phyloP scores from a whole-genome alignment of 2,113 vertebrate genomes.

The Atrichornis clamosus region DNA sequence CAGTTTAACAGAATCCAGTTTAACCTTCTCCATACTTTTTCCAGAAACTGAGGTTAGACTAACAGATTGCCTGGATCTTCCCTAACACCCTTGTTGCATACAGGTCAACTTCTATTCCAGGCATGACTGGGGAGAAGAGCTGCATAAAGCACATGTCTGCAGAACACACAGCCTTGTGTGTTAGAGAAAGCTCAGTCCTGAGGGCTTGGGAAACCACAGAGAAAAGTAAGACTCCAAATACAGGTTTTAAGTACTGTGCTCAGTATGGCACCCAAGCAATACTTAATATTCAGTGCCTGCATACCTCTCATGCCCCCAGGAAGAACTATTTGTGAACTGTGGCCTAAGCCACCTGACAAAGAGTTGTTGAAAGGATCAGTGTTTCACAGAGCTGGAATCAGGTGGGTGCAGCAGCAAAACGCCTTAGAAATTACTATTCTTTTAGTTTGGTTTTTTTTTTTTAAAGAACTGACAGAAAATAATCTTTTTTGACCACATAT shows the following conservation, averaged over 20 bases:
- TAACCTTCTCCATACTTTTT: not conserved
- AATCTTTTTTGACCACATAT: not conserved
- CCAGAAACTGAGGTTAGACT: not conserved
- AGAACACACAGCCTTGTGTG: not conserved
- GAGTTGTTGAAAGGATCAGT: not conserved
- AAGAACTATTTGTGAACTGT: not conserved
- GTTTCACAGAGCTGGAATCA: not conserved
- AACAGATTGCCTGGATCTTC: not conserved
- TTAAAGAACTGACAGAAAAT: not conserved
- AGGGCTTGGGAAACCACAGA: not conserved
- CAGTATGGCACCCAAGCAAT: not conserved
- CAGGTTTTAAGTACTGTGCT: not conserved
- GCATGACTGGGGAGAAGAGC: not conserved
- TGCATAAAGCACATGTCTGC: not conserved
- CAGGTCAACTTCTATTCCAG: not conserved
- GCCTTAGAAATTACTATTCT: not conserved
- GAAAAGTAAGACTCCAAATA: not conserved
- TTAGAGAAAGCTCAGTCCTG: not conserved
- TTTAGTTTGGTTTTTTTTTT: not conserved
- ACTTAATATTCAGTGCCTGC: not conserved
- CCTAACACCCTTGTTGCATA: not conserved
- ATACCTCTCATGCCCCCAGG: not conserved
- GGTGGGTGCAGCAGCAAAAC: not conserved
- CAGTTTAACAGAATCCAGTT: not conserved
- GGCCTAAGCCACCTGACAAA: not conserved